phyloP scores from a whole-genome alignment of 2,113 vertebrate species.

The Protobothrops flavoviridis region DNA sequence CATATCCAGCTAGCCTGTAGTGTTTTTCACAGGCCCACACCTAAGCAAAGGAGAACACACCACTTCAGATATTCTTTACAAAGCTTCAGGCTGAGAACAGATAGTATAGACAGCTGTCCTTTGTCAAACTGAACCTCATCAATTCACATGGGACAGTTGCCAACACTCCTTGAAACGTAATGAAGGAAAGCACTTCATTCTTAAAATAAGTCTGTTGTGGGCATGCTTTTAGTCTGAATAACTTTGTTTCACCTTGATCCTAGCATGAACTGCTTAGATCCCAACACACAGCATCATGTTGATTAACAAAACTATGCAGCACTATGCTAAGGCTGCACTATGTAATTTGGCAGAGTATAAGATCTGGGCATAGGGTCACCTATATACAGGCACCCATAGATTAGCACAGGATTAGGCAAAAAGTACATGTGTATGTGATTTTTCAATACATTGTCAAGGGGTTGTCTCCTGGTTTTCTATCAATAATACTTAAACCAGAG shows the following conservation, averaged over 20 bases:
- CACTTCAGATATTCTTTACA: slow-evolving; percentile 61
- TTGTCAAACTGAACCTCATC: slow-evolving; percentile 61
- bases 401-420: not conserved
- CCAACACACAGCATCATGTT: not conserved
- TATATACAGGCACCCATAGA: not conserved
- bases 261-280: not conserved
- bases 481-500: not conserved
- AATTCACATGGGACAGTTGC: slow-evolving; percentile 53
- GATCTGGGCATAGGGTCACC: not conserved
- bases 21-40: slow-evolving; percentile 52
- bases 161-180: slow-evolving; percentile 30
- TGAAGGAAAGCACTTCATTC: not conserved
- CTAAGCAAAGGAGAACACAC: slow-evolving; percentile 48
- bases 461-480: not conserved
- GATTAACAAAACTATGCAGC: not conserved
- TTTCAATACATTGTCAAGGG: not conserved
- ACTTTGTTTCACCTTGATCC: fast-evolving
- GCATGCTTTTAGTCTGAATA: not conserved
- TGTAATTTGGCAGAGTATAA: not conserved
- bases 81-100: slow-evolving; percentile 55
- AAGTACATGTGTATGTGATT: not conserved
- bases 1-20: not conserved
- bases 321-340: not conserved
- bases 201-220: not conserved
- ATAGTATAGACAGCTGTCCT: slow-evolving; percentile 60